phyloP scores from a whole-genome alignment of 35 echinoderm and acorn worm species.

The Chiridota heheva region DNA sequence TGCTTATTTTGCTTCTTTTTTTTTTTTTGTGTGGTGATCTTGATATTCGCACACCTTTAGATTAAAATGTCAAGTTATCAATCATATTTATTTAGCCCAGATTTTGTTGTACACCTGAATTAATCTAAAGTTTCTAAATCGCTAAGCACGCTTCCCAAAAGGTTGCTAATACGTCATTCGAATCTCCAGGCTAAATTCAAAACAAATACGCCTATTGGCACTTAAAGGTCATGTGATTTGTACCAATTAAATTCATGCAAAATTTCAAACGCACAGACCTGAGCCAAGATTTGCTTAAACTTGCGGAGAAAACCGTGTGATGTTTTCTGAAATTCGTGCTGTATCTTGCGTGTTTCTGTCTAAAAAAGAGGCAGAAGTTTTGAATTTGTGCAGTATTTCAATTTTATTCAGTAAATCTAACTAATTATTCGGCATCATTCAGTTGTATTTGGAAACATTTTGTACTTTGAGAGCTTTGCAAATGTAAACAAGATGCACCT shows the following conservation, averaged over 20 bases:
- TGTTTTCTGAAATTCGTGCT: not conserved
- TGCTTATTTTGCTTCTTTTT: too few relatives aligned
- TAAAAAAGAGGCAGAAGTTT: not conserved
- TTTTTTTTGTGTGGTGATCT: too few relatives aligned
- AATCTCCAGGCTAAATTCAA: conserved; percentile 19
- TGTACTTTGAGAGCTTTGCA: too few relatives aligned
- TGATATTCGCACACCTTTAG: too few relatives aligned
- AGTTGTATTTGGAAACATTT: too few relatives aligned
- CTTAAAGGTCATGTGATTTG: conserved; percentile 15
- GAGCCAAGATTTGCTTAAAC: not conserved
- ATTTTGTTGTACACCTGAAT: too few relatives aligned
- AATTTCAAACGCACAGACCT: conserved; percentile 13
- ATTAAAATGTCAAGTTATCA: too few relatives aligned
- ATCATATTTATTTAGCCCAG: too few relatives aligned
- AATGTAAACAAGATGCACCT: too few relatives aligned
- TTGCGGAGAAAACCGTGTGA: too few relatives aligned
- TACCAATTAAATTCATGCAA: conserved; percentile 32
- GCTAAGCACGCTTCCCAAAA: conserved; percentile 37
- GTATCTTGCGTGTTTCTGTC: not conserved
- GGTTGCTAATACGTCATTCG: conserved; percentile 32
- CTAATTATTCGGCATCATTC: not conserved
- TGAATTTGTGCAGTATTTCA: not conserved
- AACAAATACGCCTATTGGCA: conserved; percentile 26
- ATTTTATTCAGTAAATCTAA: not conserved
- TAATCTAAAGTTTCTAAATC: too few relatives aligned